Evolutionary conservation across 2,113 vertebrate species (phyloP).

Genomic region (Alligator sinensis): DNA sequence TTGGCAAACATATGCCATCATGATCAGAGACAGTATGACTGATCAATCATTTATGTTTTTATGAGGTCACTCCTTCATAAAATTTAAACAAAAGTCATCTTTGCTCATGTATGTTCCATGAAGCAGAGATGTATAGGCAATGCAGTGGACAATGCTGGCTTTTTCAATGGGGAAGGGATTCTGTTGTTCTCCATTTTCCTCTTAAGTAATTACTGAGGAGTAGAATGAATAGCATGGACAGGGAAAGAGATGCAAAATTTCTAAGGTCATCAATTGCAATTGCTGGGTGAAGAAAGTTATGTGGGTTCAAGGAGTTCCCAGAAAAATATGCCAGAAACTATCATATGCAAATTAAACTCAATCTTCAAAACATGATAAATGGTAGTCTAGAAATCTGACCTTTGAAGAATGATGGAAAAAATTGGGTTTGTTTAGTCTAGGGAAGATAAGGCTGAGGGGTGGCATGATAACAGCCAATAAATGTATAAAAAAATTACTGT

Average conservation of each 20-base stretch:
- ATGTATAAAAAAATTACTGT: too few species aligned
- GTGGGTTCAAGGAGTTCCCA: neutral
- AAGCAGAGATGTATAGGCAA: neutral
- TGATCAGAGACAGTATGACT: slow-evolving; percentile 30
- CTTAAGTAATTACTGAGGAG: neutral
- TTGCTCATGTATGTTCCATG: slow-evolving; percentile 40
- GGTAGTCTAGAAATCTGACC: too few species aligned
- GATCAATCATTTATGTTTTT: slow-evolving; percentile 9
- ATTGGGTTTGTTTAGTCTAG: too few species aligned
- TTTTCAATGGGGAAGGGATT: neutral
- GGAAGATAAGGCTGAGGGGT: too few species aligned
- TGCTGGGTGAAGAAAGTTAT: neutral
- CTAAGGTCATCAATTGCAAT: neutral
- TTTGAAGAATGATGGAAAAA: too few species aligned
- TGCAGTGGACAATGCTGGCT: neutral
- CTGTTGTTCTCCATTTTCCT: neutral
- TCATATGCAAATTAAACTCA: too few species aligned
- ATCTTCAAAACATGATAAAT: too few species aligned
- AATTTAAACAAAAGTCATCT: slow-evolving; percentile 31
- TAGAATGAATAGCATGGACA: neutral
- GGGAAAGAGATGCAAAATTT: neutral
- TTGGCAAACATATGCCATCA: slow-evolving; percentile 4
- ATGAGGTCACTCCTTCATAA: slow-evolving; percentile 23
- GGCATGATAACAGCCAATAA: too few species aligned
- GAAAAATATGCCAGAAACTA: neutral